phyloP scores from a whole-genome alignment of 53 echinoderm and acorn worm genomes.

The Henricia sp. region DNA sequence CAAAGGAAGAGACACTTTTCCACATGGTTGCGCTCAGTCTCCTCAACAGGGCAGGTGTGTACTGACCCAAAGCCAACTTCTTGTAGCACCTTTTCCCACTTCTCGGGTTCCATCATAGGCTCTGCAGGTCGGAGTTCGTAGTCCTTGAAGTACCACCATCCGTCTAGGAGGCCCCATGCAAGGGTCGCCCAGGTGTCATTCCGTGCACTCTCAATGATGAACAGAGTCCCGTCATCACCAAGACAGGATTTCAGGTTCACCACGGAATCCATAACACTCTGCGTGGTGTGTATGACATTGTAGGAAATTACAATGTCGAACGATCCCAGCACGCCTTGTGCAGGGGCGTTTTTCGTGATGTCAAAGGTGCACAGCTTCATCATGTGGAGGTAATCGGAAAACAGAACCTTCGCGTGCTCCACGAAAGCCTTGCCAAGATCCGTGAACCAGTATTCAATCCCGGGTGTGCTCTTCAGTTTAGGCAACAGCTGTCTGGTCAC shows the following conservation, averaged over 20 bases:
- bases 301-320: constrained; percentile 44
- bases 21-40: constrained; percentile 28
- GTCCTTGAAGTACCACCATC: constrained; percentile 47
- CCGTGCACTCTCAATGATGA: constrained; percentile 39
- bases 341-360: constrained; percentile 27
- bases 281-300: constrained; percentile 38
- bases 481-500: constrained; percentile 47
- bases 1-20: constrained; percentile 39
- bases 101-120: constrained; percentile 37
- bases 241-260: constrained; percentile 26
- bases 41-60: constrained; percentile 15
- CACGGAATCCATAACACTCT: constrained; percentile 14
- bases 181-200: constrained; percentile 46
- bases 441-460: constrained; percentile 41
- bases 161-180: constrained; percentile 34
- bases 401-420: constrained; percentile 28
- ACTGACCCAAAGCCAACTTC: constrained; percentile 30
- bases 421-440: constrained; percentile 43
- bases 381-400: constrained; percentile 34
- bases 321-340: constrained; percentile 4
- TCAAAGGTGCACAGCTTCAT: constrained; percentile 35
- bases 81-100: constrained; percentile 21
- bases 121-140: constrained; percentile 37
- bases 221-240: constrained; percentile 30
- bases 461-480: constrained; percentile 18